Percentiles rank a stretch among this genome's conserved stretches.
phyloP scores from a whole-genome alignment of 2,888 invertebrate species.

The Exephanes ischioxanthus region DNA sequence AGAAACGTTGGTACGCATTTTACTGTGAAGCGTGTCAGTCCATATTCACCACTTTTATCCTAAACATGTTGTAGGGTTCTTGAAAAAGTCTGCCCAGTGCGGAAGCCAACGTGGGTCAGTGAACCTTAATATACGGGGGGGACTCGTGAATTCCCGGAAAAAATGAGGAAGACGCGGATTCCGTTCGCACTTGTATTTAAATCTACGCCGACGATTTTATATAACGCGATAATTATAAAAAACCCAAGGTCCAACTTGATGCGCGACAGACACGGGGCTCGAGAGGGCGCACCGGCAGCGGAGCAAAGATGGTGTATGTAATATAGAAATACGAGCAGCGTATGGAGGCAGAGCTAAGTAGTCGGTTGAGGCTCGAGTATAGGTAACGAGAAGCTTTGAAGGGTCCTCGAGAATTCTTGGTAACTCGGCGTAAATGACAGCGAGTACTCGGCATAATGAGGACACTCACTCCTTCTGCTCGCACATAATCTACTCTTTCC shows the following conservation, averaged over 20 bases:
- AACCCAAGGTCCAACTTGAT: background rate
- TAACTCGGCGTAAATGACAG: slow-evolving; percentile 78
- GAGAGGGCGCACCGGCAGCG: slow-evolving; percentile 36
- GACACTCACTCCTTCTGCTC: slow-evolving; percentile 70
- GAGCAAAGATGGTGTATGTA: slow-evolving; percentile 44
- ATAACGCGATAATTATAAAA: slow-evolving; percentile 16
- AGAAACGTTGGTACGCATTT: no score
- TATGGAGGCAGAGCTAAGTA: slow-evolving; percentile 52
- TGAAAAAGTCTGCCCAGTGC: no score
- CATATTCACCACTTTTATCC: no score
- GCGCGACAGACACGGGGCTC: slow-evolving; percentile 2
- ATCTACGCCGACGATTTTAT: background rate
- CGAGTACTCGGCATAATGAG: slow-evolving; percentile 77
- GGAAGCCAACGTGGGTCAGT: no score
- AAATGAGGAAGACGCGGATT: background rate
- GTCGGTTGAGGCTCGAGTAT: slow-evolving; percentile 69
- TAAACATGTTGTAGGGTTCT: no score
- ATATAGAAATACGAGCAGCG: slow-evolving; percentile 54
- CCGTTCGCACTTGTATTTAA: background rate
- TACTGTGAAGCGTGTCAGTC: no score
- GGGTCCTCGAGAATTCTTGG: slow-evolving; percentile 76
- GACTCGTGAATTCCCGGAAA: background rate
- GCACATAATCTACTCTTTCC: slow-evolving; percentile 69
- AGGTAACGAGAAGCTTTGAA: slow-evolving; percentile 69
- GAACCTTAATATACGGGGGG: no score